Evolutionary conservation across 2,113 vertebrate genomes (phyloP).

Genomic region (Epinephelus lanceolatus): DNA sequence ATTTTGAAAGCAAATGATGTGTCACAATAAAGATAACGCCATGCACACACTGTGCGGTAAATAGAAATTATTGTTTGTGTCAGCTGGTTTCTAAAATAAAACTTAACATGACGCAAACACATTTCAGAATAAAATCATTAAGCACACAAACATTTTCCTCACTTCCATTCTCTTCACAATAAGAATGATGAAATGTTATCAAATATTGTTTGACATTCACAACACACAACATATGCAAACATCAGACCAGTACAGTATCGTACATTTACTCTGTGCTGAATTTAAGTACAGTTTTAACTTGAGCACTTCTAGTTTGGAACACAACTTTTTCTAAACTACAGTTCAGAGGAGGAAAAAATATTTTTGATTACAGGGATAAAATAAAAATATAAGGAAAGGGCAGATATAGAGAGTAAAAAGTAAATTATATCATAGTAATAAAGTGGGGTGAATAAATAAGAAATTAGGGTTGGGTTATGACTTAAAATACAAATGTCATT

Average conservation of each 20-base stretch:
- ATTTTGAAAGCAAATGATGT: constrained; percentile 1
- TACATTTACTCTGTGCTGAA: not conserved
- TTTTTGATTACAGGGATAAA: no score
- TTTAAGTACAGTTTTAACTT: no score
- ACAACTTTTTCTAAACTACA: no score
- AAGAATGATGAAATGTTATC: not conserved
- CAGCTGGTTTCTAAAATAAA: not conserved
- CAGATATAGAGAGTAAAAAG: no score
- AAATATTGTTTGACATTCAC: not conserved
- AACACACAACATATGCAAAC: not conserved
- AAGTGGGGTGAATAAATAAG: no score
- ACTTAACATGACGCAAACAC: not conserved
- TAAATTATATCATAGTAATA: no score
- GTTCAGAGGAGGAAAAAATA: no score
- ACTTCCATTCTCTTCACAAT: not conserved
- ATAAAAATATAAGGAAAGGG: no score
- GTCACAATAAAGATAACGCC: not conserved
- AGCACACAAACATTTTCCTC: not conserved
- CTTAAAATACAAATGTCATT: not conserved
- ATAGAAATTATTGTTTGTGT: not conserved
- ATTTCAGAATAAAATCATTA: not conserved
- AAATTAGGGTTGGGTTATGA: no score
- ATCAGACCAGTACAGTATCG: not conserved
- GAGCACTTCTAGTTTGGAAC: no score
- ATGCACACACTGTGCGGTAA: not conserved